Percentiles rank a stretch among this genome's conserved stretches.
Evolutionary conservation across 2,113 vertebrate species (phyloP).

Genomic region (Prunella fulvescens): DNA sequence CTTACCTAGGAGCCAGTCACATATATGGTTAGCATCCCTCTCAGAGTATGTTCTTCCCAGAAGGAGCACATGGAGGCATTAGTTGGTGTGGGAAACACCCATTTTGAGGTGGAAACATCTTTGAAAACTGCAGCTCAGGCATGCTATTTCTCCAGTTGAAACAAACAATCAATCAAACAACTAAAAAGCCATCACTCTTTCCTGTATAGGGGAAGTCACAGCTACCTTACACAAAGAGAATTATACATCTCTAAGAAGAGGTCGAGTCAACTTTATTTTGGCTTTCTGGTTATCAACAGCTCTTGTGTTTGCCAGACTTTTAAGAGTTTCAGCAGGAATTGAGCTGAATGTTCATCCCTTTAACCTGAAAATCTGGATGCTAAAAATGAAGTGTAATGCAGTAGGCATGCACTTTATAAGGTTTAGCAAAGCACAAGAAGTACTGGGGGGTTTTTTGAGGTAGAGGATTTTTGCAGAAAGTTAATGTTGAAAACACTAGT

Average conservation of each 20-base stretch:
- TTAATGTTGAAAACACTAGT: background rate
- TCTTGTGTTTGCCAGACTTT: background rate
- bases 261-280: background rate
- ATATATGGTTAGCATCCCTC: background rate
- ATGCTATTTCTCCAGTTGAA: background rate
- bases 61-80: rapidly evolving
- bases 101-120: background rate
- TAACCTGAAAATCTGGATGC: background rate
- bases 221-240: background rate
- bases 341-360: background rate
- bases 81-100: background rate
- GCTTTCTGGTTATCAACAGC: background rate
- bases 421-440: background rate
- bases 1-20: background rate
- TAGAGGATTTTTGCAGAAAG: background rate
- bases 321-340: background rate
- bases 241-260: background rate
- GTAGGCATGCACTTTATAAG: background rate
- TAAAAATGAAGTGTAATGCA: background rate
- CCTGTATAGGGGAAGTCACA: rapidly evolving
- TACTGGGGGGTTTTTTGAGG: background rate
- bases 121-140: background rate
- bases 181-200: rapidly evolving
- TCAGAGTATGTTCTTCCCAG: background rate
- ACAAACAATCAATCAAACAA: background rate